These are phyloP conservation scores for Drosophila mauritiana DNA, from an alignment of 1,140 invertebrate species.

Conservation along the genomic window DNA sequence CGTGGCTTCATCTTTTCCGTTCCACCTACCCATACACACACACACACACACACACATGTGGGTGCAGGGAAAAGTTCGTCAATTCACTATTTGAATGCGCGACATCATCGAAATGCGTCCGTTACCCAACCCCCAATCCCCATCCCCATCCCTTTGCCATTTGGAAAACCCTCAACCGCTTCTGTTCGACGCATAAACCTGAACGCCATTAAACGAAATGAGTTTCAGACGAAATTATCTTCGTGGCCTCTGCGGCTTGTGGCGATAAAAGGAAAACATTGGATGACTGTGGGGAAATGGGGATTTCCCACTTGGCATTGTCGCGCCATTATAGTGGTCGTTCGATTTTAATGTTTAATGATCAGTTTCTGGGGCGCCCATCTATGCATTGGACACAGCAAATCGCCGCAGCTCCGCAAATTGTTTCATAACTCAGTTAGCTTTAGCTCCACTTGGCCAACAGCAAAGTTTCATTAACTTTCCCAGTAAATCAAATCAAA, in stretches of 20 bases:
- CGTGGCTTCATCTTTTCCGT: slow-evolving; percentile 2
- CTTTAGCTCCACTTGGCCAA: slow-evolving; percentile 22
- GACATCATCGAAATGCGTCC: slow-evolving; percentile 66
- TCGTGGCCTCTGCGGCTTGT: slow-evolving; percentile 17
- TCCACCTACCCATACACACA: slow-evolving; percentile 7
- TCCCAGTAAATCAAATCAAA: slow-evolving; percentile 78
- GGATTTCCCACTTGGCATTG: slow-evolving; percentile 26
- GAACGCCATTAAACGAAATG: slow-evolving; percentile 80
- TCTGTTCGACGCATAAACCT: slow-evolving; percentile 76
- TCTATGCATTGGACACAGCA: neutral
- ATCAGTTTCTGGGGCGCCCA: slow-evolving; percentile 47
- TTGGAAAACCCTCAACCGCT: slow-evolving; percentile 34
- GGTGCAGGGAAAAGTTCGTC: slow-evolving; percentile 65
- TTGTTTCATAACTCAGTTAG: slow-evolving; percentile 78
- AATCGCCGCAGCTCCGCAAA: slow-evolving; percentile 28
- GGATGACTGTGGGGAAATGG: neutral
- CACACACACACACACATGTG: neutral
- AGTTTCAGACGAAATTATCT: slow-evolving; percentile 80
- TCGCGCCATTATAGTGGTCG: slow-evolving; percentile 16
- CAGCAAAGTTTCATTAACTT: slow-evolving; percentile 76
- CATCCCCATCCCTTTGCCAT: slow-evolving; percentile 10
- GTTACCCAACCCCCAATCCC: slow-evolving; percentile 33
- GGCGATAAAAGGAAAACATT: slow-evolving; percentile 13
- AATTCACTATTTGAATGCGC: slow-evolving; percentile 80
- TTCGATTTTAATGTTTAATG: slow-evolving; percentile 71